Evolutionary conservation across 2,888 invertebrate genomes (phyloP).

Genomic region (Linyphia triangularis): DNA sequence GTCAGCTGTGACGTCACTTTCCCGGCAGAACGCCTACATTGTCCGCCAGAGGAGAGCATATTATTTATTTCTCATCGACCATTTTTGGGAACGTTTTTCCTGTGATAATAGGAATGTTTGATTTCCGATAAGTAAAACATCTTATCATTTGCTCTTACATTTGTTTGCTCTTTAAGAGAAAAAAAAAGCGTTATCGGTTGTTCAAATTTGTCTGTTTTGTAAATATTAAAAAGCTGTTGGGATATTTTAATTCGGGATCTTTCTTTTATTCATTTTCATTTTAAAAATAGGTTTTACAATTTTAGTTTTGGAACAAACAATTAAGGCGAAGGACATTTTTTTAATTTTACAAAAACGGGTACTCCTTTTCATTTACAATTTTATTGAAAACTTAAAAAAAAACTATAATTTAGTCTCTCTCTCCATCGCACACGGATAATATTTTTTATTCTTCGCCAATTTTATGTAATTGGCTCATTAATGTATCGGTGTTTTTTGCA

Average conservation of each 20-base stretch:
- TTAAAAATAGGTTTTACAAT: neutral
- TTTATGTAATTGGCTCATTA: too few relatives aligned
- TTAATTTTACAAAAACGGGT: too few relatives aligned
- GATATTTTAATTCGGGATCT: too few relatives aligned
- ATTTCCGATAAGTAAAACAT: conserved; percentile 60
- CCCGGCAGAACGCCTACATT: conserved; percentile 60
- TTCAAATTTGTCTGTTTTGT: neutral
- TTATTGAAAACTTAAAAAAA: too few relatives aligned
- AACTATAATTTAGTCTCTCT: too few relatives aligned
- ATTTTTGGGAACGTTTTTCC: conserved; percentile 57
- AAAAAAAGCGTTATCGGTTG: neutral
- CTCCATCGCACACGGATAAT: too few relatives aligned
- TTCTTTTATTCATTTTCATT: too few relatives aligned
- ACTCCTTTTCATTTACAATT: too few relatives aligned
- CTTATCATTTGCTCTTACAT: conserved; percentile 4
- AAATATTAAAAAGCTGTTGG: neutral
- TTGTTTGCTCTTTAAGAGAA: conserved; percentile 33
- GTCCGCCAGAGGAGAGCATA: conserved; percentile 55
- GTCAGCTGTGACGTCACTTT: conserved; percentile 55
- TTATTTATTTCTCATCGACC: conserved; percentile 64
- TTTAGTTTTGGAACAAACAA: neutral
- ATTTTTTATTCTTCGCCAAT: too few relatives aligned
- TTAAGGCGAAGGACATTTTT: neutral
- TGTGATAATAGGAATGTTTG: conserved; percentile 55
- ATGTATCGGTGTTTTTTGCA: too few relatives aligned